Conservation (phyloP, 2,888 invertebrate genomes). For the Ophion costatus region DNA sequence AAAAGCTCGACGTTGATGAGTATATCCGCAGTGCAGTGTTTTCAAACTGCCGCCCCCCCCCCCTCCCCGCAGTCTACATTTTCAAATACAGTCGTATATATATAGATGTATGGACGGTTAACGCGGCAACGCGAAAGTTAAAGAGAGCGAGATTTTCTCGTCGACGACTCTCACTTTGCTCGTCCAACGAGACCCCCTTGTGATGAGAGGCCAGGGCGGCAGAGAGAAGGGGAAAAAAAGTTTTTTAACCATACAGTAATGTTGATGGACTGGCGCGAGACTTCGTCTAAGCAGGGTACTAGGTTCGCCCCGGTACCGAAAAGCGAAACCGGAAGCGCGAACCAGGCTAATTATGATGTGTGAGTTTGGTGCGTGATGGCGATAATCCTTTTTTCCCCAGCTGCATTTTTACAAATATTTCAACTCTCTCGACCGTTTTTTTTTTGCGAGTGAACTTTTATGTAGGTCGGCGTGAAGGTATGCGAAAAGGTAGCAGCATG, state of each 20-base stretch:
- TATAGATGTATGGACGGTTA: not conserved
- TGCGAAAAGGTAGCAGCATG: no score
- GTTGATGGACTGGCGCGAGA: conserved; percentile 18
- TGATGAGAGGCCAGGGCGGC: conserved; percentile 1
- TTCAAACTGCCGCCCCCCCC: conserved; percentile 38
- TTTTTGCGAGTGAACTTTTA: no score
- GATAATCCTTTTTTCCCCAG: not conserved
- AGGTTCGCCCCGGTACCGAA: not conserved
- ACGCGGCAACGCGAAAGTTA: conserved; percentile 7
- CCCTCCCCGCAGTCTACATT: not conserved
- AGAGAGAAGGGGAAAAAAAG: conserved; percentile 17
- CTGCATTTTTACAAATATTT: not conserved
- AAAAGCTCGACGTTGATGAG: conserved; percentile 30
- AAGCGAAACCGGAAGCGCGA: conserved; percentile 18
- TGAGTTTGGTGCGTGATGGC: not conserved
- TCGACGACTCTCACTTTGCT: conserved; percentile 27
- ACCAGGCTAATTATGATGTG: conserved; percentile 35
- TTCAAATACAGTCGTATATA: not conserved
- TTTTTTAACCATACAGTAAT: conserved; percentile 35
- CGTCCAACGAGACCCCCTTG: conserved; percentile 36
- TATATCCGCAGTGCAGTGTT: conserved; percentile 62
- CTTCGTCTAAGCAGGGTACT: conserved; percentile 1
- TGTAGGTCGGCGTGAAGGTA: no score
- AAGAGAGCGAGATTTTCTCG: conserved; percentile 18
- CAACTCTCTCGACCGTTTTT: no score